A percentile compares a stretch with the other conserved stretches of the same genome.
Evolutionary conservation across 2,888 invertebrate genomes (phyloP).

Genomic region (Oxycera nigricornis): DNA sequence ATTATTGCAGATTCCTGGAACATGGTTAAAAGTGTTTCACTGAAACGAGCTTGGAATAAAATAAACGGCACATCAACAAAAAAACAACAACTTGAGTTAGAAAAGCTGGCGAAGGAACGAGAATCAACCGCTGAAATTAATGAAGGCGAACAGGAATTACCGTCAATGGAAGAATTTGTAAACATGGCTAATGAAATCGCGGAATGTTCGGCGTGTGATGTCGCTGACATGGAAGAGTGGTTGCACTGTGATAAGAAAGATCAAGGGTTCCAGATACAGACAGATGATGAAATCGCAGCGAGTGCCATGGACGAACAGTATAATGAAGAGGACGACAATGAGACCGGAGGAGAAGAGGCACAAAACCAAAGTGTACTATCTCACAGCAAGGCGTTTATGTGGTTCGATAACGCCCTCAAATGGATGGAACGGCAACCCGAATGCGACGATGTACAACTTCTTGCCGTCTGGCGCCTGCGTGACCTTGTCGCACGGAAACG

Average conservation of each 20-base stretch:
- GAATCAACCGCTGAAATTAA: not conserved
- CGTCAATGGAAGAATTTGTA: not conserved
- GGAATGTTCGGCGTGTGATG: not conserved
- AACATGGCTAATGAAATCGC: not conserved
- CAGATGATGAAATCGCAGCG: not conserved
- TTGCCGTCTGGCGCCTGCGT: no score
- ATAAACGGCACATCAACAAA: conserved; percentile 2
- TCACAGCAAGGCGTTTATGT: not conserved
- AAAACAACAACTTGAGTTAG: not conserved
- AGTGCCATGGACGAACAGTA: not conserved
- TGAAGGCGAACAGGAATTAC: not conserved
- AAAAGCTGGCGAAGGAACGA: not conserved
- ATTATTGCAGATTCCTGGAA: not conserved
- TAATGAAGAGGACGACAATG: not conserved
- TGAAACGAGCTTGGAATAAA: not conserved
- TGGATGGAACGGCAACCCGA: no score
- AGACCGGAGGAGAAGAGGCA: no score
- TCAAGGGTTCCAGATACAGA: conserved; percentile 2
- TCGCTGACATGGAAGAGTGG: conserved; percentile 1
- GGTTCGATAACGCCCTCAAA: no score
- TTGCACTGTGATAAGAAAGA: not conserved
- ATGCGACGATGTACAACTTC: no score
- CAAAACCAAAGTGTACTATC: no score
- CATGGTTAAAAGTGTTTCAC: not conserved
- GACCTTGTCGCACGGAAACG: no score